Evolutionary conservation across 2,888 invertebrate genomes (phyloP), one percentile per base, ranked within the genome.

Genomic region (Epiblema foenella): DNA sequence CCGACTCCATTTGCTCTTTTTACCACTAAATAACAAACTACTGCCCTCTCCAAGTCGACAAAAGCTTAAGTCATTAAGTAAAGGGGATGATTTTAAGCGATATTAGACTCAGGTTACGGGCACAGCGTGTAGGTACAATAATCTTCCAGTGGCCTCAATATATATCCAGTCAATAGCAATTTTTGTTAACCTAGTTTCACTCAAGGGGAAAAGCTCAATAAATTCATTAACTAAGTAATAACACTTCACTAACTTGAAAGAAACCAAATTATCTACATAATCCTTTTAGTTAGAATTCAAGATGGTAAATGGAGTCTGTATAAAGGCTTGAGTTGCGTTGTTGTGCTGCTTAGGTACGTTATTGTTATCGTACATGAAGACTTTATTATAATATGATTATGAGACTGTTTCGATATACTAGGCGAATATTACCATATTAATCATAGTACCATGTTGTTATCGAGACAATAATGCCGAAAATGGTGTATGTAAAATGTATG

Each of bases 1-100:
- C 29, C 52, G 46, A 46, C 29, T 42, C 37, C 58, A 69, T 58
- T 69, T 65, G 58, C 42, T 63, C 62, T 69, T 69, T 68, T 63
- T 69, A 49, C 68, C 68, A 49, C 68, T 62, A 69, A 69, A 69
- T 69, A 63, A 69, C 62, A 54, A 54, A 68, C 59, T 60, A 60
- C 18, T 46, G 24, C 54, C 24, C 3, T 17, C 11, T n/a, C 37
- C 42, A 54, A 42, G 15, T 20, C 18, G 15, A 46, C 17, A 42
- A 10, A 17, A 33, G 0, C 54, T 29, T 33, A 29, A 63, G 37
- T 60, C 8, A 18, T 18, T 54, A 20, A 49, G 56, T 12, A 46
- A 17, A 24, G 8, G 0, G 5, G 37, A 18, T 10, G 12, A 54
- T 18, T 51, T 42, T 11, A 29, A 9, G 11, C 42, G 11, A n/a